phyloP scores from a whole-genome alignment of 2,113 vertebrate genomes.

The Heptranchias perlo region DNA sequence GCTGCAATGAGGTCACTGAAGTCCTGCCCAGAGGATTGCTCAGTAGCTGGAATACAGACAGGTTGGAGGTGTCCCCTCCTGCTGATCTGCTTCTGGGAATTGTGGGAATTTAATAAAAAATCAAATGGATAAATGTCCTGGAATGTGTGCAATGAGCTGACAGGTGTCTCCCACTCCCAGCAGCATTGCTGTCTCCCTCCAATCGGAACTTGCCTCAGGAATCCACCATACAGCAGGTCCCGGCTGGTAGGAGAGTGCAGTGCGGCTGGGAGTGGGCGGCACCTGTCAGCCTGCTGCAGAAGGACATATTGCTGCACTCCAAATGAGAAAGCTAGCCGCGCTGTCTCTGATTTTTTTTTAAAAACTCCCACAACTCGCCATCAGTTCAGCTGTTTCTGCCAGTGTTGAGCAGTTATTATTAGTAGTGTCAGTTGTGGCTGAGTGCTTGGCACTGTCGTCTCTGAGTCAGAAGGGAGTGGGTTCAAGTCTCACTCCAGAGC shows the following conservation, averaged over 20 bases:
- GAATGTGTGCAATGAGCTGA: too few species aligned
- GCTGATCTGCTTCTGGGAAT: too few species aligned
- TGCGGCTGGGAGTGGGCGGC: background rate
- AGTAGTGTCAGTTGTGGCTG: background rate
- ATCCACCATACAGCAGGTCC: background rate
- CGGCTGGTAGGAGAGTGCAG: background rate
- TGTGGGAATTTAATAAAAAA: too few species aligned
- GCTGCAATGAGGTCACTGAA: too few species aligned
- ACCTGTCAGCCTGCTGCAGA: background rate
- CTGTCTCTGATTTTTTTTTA: background rate
- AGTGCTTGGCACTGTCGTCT: background rate
- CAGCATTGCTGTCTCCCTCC: background rate
- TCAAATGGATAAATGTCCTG: too few species aligned
- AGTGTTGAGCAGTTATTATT: background rate
- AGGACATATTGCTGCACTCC: background rate
- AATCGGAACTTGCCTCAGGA: background rate
- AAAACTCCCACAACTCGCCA: background rate
- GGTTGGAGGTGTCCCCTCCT: too few species aligned
- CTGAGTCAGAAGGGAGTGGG: background rate
- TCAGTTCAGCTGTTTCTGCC: background rate
- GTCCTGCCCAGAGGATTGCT: too few species aligned
- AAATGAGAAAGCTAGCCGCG: background rate
- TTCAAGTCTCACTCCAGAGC: background rate
- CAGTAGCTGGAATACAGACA: too few species aligned
- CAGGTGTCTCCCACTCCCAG: background rate